phyloP scores from a whole-genome alignment of 2,888 invertebrate genomes.

The Crossocerus cetratus region DNA sequence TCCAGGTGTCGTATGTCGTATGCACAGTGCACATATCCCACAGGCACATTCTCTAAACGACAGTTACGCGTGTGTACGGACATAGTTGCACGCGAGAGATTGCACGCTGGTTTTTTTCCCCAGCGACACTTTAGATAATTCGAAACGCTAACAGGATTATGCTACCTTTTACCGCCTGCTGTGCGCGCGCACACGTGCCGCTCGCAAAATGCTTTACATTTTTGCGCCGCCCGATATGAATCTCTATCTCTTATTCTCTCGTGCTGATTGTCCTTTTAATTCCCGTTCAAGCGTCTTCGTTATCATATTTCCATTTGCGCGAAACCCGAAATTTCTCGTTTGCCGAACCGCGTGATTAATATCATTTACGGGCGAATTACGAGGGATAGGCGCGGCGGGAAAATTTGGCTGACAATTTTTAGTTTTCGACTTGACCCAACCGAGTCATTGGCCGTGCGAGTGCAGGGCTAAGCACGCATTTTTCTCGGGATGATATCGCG shows the following conservation, averaged over 20 bases:
- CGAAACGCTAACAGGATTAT: neutral
- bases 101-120: too few species aligned
- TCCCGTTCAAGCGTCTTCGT: neutral
- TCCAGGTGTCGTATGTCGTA: too few species aligned
- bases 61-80: too few species aligned
- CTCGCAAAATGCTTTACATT: conserved; percentile 23
- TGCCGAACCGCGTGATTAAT: neutral
- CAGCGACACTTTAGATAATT: neutral
- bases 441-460: neutral
- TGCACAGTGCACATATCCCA: too few species aligned
- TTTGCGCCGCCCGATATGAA: conserved; percentile 32
- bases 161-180: neutral
- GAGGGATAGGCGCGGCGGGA: neutral
- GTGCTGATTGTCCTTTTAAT: neutral
- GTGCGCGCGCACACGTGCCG: conserved; percentile 1
- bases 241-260: neutral
- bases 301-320: neutral
- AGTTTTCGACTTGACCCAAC: neutral
- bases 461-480: neutral
- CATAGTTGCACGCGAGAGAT: too few species aligned
- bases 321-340: neutral
- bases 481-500: neutral
- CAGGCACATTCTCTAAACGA: too few species aligned
- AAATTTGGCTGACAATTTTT: neutral
- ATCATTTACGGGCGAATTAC: neutral